These are phyloP conservation scores for Hypsibius dujardini DNA, from an alignment of 1,140 invertebrate genomes.

Conservation along the genomic window DNA sequence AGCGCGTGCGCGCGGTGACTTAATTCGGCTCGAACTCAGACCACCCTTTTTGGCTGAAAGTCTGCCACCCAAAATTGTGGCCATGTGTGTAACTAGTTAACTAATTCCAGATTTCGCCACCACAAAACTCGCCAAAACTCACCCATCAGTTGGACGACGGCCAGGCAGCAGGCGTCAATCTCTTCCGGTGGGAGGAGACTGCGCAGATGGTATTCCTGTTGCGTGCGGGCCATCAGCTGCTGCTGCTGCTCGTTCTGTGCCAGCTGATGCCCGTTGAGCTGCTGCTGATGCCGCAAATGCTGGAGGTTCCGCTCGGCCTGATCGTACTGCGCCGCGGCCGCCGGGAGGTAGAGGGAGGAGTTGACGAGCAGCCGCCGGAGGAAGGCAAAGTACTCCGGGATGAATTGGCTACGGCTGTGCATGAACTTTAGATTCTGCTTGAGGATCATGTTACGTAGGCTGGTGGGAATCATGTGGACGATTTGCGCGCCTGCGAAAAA, in stretches of 20 bases:
- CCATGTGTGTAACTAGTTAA: no score
- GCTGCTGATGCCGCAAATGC: neutral
- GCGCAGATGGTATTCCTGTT: no score
- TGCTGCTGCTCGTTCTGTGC: neutral
- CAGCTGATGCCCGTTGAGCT: no score
- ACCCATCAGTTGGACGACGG: neutral
- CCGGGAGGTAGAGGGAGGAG: neutral
- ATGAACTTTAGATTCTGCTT: conserved; percentile 81
- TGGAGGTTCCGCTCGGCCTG: neutral
- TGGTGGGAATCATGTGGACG: neutral
- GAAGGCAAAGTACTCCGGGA: conserved; percentile 76
- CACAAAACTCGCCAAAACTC: no score
- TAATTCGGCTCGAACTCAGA: no score
- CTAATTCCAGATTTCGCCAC: no score
- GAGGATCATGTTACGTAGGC: conserved; percentile 42
- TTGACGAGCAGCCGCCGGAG: conserved; percentile 57
- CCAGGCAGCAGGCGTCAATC: neutral
- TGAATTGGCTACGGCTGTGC: conserved; percentile 78
- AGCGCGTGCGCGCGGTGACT: no score
- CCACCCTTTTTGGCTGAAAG: no score
- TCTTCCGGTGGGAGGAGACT: neutral
- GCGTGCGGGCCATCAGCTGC: neutral
- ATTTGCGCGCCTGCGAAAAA: neutral
- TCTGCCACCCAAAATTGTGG: no score
- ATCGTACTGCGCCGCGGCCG: no score